A percentile compares a stretch with the other conserved stretches of the same genome.
Evolutionary conservation across 1,140 invertebrate genomes (phyloP).

Genomic region (Marisa cornuarietis): DNA sequence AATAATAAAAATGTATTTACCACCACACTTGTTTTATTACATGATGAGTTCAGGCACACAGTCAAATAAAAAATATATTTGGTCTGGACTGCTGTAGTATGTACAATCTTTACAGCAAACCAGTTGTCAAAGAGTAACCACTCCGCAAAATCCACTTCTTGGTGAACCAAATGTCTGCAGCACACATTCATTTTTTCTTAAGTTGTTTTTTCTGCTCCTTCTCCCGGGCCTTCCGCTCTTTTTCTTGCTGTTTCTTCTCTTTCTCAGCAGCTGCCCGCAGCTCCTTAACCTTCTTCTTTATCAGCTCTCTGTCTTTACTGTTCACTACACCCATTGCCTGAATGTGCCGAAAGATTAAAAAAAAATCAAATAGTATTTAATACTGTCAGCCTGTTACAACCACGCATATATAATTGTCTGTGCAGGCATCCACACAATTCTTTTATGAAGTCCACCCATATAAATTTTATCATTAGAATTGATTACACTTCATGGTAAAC

Average conservation of each 20-base stretch:
- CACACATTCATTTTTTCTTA: conserved; percentile 39
- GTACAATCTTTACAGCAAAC: background rate
- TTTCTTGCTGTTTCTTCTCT: conserved; percentile 57
- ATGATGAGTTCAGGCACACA: background rate
- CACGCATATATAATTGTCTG: background rate
- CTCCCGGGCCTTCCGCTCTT: conserved; percentile 51
- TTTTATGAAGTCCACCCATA: background rate
- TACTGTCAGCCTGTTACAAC: background rate
- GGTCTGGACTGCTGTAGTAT: background rate
- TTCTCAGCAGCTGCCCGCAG: conserved; percentile 49
- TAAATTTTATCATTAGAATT: background rate
- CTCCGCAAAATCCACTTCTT: background rate
- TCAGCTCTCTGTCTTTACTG: conserved; percentile 54
- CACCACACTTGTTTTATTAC: background rate
- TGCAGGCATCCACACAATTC: background rate
- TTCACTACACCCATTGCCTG: conserved; percentile 51
- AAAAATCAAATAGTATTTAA: background rate
- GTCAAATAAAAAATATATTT: background rate
- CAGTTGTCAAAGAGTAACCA: background rate
- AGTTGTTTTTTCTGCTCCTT: conserved; percentile 53
- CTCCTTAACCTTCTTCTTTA: conserved; percentile 62
- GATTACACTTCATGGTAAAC: background rate
- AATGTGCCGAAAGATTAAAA: conserved; percentile 23
- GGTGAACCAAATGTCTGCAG: too few species aligned
- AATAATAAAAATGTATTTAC: background rate